Percentiles rank a stretch among this genome's conserved stretches.
Evolutionary conservation across 2,113 vertebrate species (phyloP).

Genomic region (Antechinus stuartii): DNA sequence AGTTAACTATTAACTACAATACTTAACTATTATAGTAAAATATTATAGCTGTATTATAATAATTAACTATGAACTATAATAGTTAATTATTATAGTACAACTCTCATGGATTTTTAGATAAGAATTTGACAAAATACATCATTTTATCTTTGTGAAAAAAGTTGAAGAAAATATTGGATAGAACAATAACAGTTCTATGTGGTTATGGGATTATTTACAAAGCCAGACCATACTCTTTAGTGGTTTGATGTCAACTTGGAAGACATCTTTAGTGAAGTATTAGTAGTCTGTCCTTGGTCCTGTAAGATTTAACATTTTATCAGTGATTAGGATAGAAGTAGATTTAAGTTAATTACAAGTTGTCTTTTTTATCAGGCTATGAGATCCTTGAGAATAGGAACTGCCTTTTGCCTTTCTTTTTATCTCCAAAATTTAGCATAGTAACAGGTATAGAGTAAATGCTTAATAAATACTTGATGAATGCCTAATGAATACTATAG

Average conservation of each 20-base stretch:
- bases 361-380: no score
- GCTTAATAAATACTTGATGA: no score
- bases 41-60: background rate
- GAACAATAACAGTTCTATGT: background rate
- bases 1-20: background rate
- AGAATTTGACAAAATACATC: background rate
- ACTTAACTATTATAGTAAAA: background rate
- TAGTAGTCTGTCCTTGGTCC: background rate
- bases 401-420: no score
- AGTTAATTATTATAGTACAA: background rate
- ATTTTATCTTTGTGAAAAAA: background rate
- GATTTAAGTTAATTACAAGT: no score
- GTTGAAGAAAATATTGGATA: background rate
- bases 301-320: background rate
- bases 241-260: background rate
- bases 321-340: background rate
- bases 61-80: background rate
- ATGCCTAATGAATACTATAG: no score
- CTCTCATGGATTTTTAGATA: background rate
- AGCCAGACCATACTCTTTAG: background rate
- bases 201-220: background rate
- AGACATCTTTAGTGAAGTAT: background rate
- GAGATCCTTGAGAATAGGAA: no score
- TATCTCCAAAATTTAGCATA: no score
- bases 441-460: no score